Percentiles rank a stretch among this genome's conserved stretches.
Evolutionary conservation across 1,140 invertebrate species (phyloP).

Genomic region (Apolygus lucorum): DNA sequence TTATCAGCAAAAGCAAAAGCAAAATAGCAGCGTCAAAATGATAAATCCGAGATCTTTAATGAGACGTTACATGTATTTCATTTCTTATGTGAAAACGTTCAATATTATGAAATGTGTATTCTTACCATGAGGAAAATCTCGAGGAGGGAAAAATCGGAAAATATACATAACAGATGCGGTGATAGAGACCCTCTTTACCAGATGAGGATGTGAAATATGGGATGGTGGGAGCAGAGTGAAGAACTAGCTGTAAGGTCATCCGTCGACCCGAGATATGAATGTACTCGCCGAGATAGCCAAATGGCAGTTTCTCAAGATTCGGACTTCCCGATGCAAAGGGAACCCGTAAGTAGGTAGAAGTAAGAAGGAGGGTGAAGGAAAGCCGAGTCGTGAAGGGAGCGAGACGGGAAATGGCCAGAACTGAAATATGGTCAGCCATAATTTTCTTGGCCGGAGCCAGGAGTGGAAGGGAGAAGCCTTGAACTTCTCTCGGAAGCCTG

Average conservation of each 20-base stretch:
- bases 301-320: background rate
- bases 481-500: conserved; percentile 31
- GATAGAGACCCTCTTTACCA: background rate
- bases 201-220: background rate
- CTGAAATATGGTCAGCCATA: conserved; percentile 22
- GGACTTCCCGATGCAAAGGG: no score
- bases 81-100: no score
- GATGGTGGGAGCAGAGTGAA: no score
- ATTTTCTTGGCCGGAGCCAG: conserved; percentile 2
- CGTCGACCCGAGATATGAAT: background rate
- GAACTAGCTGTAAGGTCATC: no score
- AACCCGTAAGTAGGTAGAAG: no score
- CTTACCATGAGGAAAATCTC: no score
- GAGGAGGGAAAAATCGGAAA: background rate
- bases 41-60: no score
- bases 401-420: background rate
- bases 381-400: background rate
- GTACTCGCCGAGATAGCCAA: background rate
- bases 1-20: no score
- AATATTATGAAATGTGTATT: no score
- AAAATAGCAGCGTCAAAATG: no score
- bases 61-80: no score
- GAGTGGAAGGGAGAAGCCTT: background rate
- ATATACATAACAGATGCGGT: background rate
- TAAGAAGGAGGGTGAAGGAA: no score